Conservation (phyloP, 2,888 invertebrate genomes). For the Athalia circularis region DNA sequence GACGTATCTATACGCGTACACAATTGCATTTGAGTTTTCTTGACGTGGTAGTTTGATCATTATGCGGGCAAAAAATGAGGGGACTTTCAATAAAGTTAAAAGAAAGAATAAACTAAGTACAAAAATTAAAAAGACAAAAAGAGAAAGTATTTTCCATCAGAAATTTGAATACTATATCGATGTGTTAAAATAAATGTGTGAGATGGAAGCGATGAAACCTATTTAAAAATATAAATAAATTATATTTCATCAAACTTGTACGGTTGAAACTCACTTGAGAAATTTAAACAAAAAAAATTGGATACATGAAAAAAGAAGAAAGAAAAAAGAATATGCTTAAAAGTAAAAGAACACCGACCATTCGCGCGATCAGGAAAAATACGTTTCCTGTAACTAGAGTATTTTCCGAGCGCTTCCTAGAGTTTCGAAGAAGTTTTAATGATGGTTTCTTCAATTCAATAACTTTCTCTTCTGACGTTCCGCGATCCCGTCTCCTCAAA, state of each 20-base stretch:
- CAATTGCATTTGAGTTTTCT: no score
- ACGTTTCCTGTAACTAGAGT: slow-evolving; percentile 6
- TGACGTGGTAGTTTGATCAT: no score
- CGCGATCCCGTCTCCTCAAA: slow-evolving; percentile 22
- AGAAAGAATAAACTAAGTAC: neutral
- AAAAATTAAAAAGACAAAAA: neutral
- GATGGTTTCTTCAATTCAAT: slow-evolving; percentile 49
- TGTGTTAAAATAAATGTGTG: no score
- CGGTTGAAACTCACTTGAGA: no score
- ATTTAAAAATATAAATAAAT: neutral
- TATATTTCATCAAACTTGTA: no score
- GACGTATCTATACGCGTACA: no score
- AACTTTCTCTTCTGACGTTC: slow-evolving; percentile 35
- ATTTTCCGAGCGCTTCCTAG: slow-evolving; percentile 46
- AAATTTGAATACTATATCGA: no score
- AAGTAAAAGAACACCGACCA: slow-evolving; percentile 45
- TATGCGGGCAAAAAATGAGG: neutral
- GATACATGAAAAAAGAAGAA: no score
- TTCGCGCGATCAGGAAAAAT: slow-evolving; percentile 45
- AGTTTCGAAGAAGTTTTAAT: slow-evolving; percentile 47
- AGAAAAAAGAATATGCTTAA: no score
- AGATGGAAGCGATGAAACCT: neutral
- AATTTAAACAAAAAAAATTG: no score
- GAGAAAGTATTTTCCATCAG: no score
- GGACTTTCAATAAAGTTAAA: neutral